Evolutionary conservation across 2,888 invertebrate genomes (phyloP), one percentile per base, ranked within the genome.

Genomic region (Calliphora vomitoria): DNA sequence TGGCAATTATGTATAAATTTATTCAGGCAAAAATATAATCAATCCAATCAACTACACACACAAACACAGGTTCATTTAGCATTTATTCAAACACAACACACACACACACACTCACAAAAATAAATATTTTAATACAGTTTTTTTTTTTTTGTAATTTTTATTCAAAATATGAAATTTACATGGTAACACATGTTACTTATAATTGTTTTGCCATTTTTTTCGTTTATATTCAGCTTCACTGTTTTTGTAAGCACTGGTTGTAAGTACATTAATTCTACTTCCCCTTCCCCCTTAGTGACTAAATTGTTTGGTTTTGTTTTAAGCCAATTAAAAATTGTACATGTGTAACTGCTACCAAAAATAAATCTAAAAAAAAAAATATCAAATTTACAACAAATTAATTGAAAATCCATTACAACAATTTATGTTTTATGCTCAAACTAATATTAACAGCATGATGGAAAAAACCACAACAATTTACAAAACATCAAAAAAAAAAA

Each of bases 1-100:
- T 92, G 92, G 90, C 92, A 92, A 92, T 92, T 92, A 92, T 92
- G 92, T 90, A 91, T 90, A 91, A 92, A 92, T 92, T 92, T 92
- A 90, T 89, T 90, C 90, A 90, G 90, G 92, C 92, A 91, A 91
- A 91, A 92, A 92, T 91, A 92, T 92, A 92, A 87, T 87, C 87
- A 92, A 92, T 92, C 92, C 92, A 89, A 88, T 88, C 83, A 88
- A 87, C 82, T 81, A 62, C 81, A 82, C 72, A 68, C 58, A 75
- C 53, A 75, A 53, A 80, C 53, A 25, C 72, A 69, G 47, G 50
- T 74, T 74, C 64, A 68, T 35, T 80, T 68, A 74, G 3, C 68
- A 75, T 35, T 35, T 35, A 35, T 35, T 35, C 35, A 35, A 25
- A 25, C 25, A 25, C 25, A 25, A 60, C 72, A 31, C 62, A 83